A percentile compares a stretch with the other conserved stretches of the same genome.
Conservation (phyloP, 1,140 invertebrate species). For the Hormaphis cornu region DNA sequence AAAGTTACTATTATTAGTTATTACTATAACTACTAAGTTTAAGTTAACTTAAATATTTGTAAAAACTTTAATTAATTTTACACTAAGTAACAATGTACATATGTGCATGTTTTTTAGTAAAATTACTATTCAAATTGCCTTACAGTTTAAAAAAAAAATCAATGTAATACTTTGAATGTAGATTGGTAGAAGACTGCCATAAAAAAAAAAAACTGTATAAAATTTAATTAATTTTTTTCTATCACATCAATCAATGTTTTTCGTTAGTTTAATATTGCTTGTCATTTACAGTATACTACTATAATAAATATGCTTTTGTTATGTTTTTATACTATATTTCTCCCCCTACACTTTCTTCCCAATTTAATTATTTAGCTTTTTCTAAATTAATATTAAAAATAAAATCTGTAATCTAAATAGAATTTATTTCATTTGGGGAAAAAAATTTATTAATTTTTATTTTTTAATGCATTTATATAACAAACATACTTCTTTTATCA, state of each 20-base stretch:
- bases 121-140: no score
- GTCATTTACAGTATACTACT: constrained; percentile 29
- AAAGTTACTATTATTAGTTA: constrained; percentile 18
- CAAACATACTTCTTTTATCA: no score
- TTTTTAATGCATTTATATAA: no score
- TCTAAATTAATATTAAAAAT: constrained; percentile 1
- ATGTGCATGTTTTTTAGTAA: no score
- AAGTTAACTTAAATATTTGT: neutral
- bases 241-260: neutral
- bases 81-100: no score
- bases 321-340: no score
- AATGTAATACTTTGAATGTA: no score
- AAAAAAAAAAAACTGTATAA: neutral
- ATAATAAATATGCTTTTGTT: constrained; percentile 11
- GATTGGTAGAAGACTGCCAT: no score
- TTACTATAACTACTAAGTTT: neutral
- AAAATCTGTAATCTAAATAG: constrained; percentile 12
- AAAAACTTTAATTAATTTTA: no score
- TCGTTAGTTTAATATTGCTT: constrained; percentile 14
- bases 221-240: no score
- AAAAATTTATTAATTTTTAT: neutral
- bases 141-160: neutral
- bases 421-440: constrained; percentile 4
- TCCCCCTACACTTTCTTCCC: no score
- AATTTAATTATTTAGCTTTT: no score